Evolutionary conservation across 2,113 vertebrate genomes (phyloP), one percentile per base, ranked within the genome.

Genomic region (Oceanodroma tethys): DNA sequence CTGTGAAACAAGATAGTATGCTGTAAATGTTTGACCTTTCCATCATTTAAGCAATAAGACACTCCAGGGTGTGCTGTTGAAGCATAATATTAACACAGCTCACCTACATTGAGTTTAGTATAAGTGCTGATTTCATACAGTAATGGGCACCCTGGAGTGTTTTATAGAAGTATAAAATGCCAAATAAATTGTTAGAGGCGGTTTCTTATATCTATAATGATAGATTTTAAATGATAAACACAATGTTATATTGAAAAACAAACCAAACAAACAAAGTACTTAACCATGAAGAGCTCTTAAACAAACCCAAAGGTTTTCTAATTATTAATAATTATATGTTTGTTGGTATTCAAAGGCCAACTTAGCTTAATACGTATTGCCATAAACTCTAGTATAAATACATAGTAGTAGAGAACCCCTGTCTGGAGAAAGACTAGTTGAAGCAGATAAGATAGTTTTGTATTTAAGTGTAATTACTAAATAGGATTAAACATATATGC

Each of bases 21-120:
- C 36, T 85, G 60, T 86, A 86, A 91, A 76, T 62, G 34, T 86
- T 85, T 97, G 92, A 95, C 96, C 94, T 95, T 95, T 97, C n/a
- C 38, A 92, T 82, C 67, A 47, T 81, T 95, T 73, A 86, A 93
- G 59, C 59, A 88, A 20, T 72, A 95, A 95, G 75, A 79, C 47
- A 47, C 81, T 84, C 87, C 75, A 90, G 75, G 68, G 84, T 79
- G 13, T 90, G 72, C 90, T 90, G 81, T 20, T 93, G 84, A 94
- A 86, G 74, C 17, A 56, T 78, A 90, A 88, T 86, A 88, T 95
- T 86, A 96, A 93, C 60, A 79, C 7, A 86, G 60, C 26, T 94
- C 67, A 70, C 67, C 53, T 73, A 67, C 26, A n/a, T 1, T 38
- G 60, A 84, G 27, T 36, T 90, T 82, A 81, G 12, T 27, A 88